Conservation (phyloP, 2,888 invertebrate genomes). For the Cacoxenus indagator region DNA sequence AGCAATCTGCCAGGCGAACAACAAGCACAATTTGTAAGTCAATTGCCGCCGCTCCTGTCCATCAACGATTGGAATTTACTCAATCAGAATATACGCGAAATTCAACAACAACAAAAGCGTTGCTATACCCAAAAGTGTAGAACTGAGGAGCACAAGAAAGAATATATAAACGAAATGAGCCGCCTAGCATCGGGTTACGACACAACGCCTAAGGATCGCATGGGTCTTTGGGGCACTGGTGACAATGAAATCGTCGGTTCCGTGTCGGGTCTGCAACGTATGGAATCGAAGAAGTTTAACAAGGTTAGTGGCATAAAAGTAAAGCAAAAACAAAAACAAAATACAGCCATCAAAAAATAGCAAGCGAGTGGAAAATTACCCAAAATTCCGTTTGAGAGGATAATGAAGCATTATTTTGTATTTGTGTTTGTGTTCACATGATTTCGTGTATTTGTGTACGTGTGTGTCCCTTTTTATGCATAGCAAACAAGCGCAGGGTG, state of each 20-base stretch:
- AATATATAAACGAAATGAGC: conserved; percentile 29
- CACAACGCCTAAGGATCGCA: conserved; percentile 58
- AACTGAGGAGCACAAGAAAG: no score
- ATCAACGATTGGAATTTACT: conserved; percentile 38
- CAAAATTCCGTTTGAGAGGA: not conserved
- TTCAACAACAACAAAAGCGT: conserved; percentile 31
- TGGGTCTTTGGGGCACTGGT: conserved; percentile 64
- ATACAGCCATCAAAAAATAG: not conserved
- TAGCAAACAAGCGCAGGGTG: conserved; percentile 1
- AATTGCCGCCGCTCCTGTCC: conserved; percentile 37
- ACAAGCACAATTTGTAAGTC: conserved; percentile 24
- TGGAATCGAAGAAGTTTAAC: conserved; percentile 62
- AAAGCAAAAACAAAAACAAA: not conserved
- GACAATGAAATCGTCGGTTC: conserved; percentile 65
- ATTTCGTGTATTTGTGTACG: not conserved
- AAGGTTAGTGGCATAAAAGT: conserved; percentile 61
- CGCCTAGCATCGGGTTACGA: conserved; percentile 27
- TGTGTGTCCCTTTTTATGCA: no score
- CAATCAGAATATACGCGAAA: conserved; percentile 37
- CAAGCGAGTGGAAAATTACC: conserved; percentile 53
- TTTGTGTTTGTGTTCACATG: not conserved
- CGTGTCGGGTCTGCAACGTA: conserved; percentile 64
- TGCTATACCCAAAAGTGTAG: conserved; percentile 30
- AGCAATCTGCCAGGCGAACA: conserved; percentile 12
- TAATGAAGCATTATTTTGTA: no score